A percentile compares a stretch with the other conserved stretches of the same genome.
phyloP scores from a whole-genome alignment of 2,797 vertebrate genomes.

The Enteromius afrohamiltoni region DNA sequence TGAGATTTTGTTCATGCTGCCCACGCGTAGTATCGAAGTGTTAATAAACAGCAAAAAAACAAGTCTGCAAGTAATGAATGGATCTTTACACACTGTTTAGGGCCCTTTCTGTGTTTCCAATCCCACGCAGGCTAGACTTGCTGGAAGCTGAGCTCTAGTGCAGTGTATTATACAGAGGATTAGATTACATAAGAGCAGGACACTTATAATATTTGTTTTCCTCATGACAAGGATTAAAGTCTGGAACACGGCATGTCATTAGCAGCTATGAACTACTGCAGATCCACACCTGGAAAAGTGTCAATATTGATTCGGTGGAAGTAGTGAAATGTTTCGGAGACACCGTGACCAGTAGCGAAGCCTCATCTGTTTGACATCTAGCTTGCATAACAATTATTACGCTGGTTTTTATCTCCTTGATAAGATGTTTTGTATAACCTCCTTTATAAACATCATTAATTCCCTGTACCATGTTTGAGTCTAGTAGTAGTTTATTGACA shows the following conservation, averaged over 20 bases:
- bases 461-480: neutral
- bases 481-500: constrained; percentile 44
- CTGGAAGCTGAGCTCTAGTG: constrained; percentile 28
- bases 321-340: neutral
- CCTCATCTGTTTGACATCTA: constrained; percentile 58
- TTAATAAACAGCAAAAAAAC: neutral
- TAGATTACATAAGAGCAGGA: constrained; percentile 72
- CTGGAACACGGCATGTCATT: constrained; percentile 19
- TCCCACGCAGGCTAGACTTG: neutral
- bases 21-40: neutral
- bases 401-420: constrained; percentile 35
- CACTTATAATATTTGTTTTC: constrained; percentile 70
- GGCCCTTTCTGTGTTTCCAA: neutral
- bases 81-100: neutral
- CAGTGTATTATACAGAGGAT: constrained; percentile 65
- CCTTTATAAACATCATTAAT: neutral
- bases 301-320: constrained; percentile 32
- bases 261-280: neutral
- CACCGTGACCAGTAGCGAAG: neutral
- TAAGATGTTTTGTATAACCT: neutral
- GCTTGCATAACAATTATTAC: constrained; percentile 63
- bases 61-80: neutral
- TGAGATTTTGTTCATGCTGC: neutral
- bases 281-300: neutral
- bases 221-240: constrained; percentile 67